Evolutionary conservation across 2,113 vertebrate species (phyloP).

Genomic region (Xyrauchen texanus): DNA sequence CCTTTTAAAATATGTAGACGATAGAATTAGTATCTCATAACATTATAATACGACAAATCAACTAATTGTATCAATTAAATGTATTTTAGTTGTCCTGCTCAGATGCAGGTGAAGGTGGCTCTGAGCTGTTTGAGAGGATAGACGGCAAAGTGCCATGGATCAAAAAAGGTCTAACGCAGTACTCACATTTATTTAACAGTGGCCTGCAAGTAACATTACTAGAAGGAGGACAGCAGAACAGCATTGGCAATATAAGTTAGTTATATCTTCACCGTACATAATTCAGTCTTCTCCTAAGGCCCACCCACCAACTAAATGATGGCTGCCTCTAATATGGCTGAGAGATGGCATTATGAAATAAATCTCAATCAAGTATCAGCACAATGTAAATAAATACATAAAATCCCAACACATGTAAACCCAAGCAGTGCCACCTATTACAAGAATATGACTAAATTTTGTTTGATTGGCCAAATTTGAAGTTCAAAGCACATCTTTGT

Average conservation of each 20-base stretch:
- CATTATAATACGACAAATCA: background rate
- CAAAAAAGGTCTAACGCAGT: constrained; percentile 68
- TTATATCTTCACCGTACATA: constrained; percentile 86
- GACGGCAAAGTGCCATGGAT: constrained; percentile 61
- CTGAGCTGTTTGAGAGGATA: constrained; percentile 86
- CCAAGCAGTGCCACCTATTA: constrained; percentile 75
- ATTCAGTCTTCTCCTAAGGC: constrained; percentile 63
- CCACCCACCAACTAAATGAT: constrained; percentile 42
- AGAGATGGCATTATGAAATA: constrained; percentile 20
- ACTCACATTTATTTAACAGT: constrained; percentile 98
- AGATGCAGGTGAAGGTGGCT: constrained; percentile 80
- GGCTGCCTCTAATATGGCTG: constrained; percentile 18
- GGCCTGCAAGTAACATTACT: constrained; percentile 96
- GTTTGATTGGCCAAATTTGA: constrained; percentile 60
- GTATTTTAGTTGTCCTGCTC: constrained; percentile 53
- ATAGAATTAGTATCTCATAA: background rate
- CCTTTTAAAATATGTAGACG: constrained; percentile 54
- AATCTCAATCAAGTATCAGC: constrained; percentile 35
- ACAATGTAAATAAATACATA: constrained; percentile 25
- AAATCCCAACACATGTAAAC: constrained; percentile 63
- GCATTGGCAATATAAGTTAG: constrained; percentile 88
- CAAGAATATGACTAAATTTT: constrained; percentile 41
- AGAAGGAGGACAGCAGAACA: constrained; percentile 93
- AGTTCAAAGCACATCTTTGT: constrained; percentile 70
- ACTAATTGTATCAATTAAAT: background rate